Base-by-base conservation (phyloP, 2,888 invertebrate species). In the Rhamnusium bicolor region DNA sequence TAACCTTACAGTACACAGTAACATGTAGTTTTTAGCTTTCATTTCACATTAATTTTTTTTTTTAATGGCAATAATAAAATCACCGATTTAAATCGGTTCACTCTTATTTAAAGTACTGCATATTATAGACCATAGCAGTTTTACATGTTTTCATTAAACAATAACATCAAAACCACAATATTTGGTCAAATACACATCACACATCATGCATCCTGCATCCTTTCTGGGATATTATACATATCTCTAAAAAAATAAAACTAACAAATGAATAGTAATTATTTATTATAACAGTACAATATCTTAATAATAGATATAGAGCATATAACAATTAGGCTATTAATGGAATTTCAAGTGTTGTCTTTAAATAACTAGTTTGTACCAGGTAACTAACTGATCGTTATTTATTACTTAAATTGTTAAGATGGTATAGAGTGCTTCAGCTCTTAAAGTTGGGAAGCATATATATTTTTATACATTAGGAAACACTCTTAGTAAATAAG, bases 221-320 rank as follows among this genome's bases (percentile, higher is more conserved):
- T n/a, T n/a, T n/a, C n/a, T n/a, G n/a, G n/a, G n/a, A n/a, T n/a
- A n/a, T n/a, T n/a, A 6, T 24, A 32, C 2, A n/a, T 12, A 40
- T 40, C n/a, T n/a, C 1, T 1, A 12, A 14, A 1, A 4, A 32
- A 60, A 60, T 60, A 6, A 62, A 47, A 62, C 47, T 3, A 62
- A 12, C 2, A 58, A 58, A 14, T 47, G n/a, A 29, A n/a, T 19
- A 47, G 16, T 63, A 63, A 14, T 62, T 24, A 24, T 54, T 54
- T 54, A 19, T 54, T 54, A 51, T 63, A 63, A 63, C 63, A 63
- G 6, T 63, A 10, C 51, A 63, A 63, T 63, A 60, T 54, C 60
- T 32, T 14, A 63, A 47, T 49, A 63, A 21, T n/a, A n/a, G n/a
- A n/a, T n/a, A 51, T 62, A 63, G 27, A 51, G n/a, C 40, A 40